phyloP scores from a whole-genome alignment of 1,140 invertebrate species.

The Leptopilina boulardi region DNA sequence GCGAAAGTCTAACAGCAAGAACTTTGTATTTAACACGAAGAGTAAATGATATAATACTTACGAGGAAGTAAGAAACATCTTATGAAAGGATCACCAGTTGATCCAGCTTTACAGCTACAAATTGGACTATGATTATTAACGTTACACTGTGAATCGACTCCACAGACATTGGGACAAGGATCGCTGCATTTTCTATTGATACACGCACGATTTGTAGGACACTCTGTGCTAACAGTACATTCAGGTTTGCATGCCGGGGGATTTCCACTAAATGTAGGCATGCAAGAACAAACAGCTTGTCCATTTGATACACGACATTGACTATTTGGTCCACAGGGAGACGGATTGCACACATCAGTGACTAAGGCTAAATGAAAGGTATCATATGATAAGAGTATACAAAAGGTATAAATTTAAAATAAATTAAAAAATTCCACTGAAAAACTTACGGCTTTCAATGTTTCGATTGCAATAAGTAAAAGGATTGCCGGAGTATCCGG shows the following conservation, averaged over 20 bases:
- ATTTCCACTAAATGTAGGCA: constrained; percentile 83
- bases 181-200: constrained; percentile 87
- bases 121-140: constrained; percentile 80
- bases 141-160: constrained; percentile 83
- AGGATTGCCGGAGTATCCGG: constrained; percentile 83
- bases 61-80: constrained; percentile 80
- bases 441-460: constrained; percentile 55
- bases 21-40: no score
- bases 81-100: constrained; percentile 83
- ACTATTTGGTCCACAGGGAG: constrained; percentile 79
- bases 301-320: constrained; percentile 76
- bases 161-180: constrained; percentile 88
- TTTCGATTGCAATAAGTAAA: constrained; percentile 72
- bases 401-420: background rate
- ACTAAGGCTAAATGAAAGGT: background rate
- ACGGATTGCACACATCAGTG: constrained; percentile 75
- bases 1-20: no score
- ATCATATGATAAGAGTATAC: background rate
- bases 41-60: constrained; percentile 54
- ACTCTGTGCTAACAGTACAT: constrained; percentile 87
- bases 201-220: constrained; percentile 83
- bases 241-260: constrained; percentile 86
- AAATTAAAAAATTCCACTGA: background rate
- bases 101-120: constrained; percentile 80
- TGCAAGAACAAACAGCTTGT: constrained; percentile 85